phyloP scores from a whole-genome alignment of 2,888 invertebrate species.

The Tillus elongatus region DNA sequence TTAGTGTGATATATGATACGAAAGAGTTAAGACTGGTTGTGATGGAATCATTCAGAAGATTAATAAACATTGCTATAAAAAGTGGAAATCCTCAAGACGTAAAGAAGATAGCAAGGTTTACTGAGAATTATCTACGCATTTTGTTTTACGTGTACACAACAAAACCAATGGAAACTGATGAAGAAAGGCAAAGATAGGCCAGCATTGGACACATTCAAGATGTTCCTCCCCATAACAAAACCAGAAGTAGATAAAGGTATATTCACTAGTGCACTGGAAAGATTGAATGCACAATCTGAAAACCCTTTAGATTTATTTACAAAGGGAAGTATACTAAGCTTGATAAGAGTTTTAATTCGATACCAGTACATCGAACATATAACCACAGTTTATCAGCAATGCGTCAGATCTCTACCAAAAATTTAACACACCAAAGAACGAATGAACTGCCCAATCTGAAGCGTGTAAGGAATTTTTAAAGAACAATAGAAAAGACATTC shows the following conservation, averaged over 20 bases:
- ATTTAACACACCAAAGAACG: constrained; percentile 57
- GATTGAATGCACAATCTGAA: constrained; percentile 29
- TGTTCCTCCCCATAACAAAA: constrained; percentile 59
- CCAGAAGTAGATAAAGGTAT: constrained; percentile 53
- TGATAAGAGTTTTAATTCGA: constrained; percentile 61
- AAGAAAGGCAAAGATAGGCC: constrained; percentile 64
- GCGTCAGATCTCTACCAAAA: constrained; percentile 47
- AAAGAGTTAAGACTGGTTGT: constrained; percentile 73
- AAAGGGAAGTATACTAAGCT: constrained; percentile 68
- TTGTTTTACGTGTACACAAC: constrained; percentile 83
- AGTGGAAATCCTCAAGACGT: constrained; percentile 48
- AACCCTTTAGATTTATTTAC: constrained; percentile 45
- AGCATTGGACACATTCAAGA: constrained; percentile 63
- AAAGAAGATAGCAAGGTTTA: constrained; percentile 61
- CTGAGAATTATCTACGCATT: constrained; percentile 89
- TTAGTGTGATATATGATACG: constrained; percentile 65
- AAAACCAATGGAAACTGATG: constrained; percentile 54
- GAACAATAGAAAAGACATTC: constrained; percentile 53
- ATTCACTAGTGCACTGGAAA: constrained; percentile 45
- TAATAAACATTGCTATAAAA: constrained; percentile 57
- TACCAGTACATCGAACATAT: constrained; percentile 57
- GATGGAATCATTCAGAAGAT: constrained; percentile 70
- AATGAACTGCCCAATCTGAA: constrained; percentile 58
- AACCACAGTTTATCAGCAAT: constrained; percentile 56
- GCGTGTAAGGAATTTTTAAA: constrained; percentile 57